Evolutionary conservation across 2,113 vertebrate species (phyloP).

Genomic region (Rhodinocichla rosea): DNA sequence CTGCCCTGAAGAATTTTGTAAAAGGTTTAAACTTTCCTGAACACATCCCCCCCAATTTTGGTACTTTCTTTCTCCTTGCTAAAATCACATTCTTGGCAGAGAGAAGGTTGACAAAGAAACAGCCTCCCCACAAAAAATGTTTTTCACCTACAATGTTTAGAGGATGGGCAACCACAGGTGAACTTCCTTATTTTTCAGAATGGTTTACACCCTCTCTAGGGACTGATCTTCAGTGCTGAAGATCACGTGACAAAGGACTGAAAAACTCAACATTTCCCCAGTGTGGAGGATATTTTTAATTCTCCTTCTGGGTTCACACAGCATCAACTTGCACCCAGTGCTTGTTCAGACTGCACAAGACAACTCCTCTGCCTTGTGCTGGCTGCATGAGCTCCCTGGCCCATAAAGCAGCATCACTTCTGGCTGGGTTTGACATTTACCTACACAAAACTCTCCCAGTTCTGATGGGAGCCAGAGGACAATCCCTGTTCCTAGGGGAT

Average conservation of each 20-base stretch:
- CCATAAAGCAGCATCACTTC: not conserved
- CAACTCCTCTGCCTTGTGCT: not conserved
- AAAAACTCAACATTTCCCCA: not conserved
- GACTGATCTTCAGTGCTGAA: not conserved
- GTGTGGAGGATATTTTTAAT: not conserved
- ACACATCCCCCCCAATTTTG: not conserved
- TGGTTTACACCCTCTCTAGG: not conserved
- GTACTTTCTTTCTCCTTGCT: not conserved
- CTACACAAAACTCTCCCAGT: not conserved
- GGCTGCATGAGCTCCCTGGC: not conserved
- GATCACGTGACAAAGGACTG: rapidly evolving
- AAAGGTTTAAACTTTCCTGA: not conserved
- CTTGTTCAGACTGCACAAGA: not conserved
- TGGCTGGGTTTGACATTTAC: not conserved
- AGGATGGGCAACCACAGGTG: not conserved
- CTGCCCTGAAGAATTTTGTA: not conserved
- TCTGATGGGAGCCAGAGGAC: not conserved
- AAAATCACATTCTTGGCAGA: not conserved
- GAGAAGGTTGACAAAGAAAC: not conserved
- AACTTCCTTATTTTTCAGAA: not conserved
- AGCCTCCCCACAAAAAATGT: not conserved
- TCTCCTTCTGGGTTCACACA: not conserved
- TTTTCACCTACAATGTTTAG: not conserved
- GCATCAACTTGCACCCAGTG: not conserved
- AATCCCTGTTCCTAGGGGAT: not conserved